Evolutionary conservation across 1,140 invertebrate species (phyloP).

Genomic region (Marisa cornuarietis): DNA sequence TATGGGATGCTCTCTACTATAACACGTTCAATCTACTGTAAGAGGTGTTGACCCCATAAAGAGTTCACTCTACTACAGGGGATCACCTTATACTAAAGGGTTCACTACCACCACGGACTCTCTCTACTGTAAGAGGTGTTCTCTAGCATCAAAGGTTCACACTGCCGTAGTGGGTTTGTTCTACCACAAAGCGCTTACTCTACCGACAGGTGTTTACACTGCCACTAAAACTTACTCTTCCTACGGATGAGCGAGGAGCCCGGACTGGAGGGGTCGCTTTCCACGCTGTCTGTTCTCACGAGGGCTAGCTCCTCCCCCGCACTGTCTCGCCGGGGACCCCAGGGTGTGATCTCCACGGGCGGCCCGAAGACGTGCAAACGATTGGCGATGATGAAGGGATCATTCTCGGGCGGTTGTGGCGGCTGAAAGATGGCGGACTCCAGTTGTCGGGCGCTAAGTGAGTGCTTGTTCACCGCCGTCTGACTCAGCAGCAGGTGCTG

Average conservation of each 20-base stretch:
- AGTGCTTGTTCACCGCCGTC: constrained; percentile 12
- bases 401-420: constrained; percentile 8
- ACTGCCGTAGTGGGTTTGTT: too few relatives aligned
- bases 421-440: constrained; percentile 5
- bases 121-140: too few relatives aligned
- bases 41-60: too few relatives aligned
- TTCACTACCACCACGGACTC: too few relatives aligned
- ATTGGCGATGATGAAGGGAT: neutral
- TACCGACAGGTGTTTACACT: neutral
- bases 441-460: constrained; percentile 12
- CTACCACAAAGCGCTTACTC: too few relatives aligned
- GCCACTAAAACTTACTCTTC: constrained; percentile 16
- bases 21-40: too few relatives aligned
- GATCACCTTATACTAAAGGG: too few relatives aligned
- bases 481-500: constrained; percentile 14
- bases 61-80: too few relatives aligned
- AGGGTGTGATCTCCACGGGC: constrained; percentile 24
- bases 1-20: too few relatives aligned
- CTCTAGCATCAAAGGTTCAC: too few relatives aligned
- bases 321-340: neutral
- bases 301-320: constrained; percentile 12
- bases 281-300: constrained; percentile 12
- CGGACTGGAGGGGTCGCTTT: constrained; percentile 21
- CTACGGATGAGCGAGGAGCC: constrained; percentile 18
- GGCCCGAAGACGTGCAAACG: constrained; percentile 15